A percentile compares a stretch with the other conserved stretches of the same genome.
Conservation (phyloP, 2,797 vertebrate species). For the Megalops cyprinoides region DNA sequence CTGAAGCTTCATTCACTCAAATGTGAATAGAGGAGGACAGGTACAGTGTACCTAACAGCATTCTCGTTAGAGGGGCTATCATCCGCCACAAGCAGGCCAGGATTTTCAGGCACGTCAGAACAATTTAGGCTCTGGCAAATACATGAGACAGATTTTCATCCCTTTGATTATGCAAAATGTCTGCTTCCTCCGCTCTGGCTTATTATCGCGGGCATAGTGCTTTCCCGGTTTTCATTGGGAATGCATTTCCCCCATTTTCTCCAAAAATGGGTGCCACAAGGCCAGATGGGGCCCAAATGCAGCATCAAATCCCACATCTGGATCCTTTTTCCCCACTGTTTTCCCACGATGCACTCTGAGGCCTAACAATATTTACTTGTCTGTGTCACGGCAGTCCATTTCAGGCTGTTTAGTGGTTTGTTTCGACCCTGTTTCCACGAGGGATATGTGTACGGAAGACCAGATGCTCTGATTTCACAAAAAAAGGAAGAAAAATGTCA, state of each 20-base stretch:
- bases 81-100: background rate
- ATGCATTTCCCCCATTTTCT: conserved; percentile 13
- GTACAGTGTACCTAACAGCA: conserved; percentile 5
- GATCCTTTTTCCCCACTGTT: conserved; percentile 33
- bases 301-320: conserved; percentile 8
- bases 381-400: conserved; percentile 50
- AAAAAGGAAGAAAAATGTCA: conserved; percentile 16
- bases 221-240: conserved; percentile 25
- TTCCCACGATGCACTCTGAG: conserved; percentile 33
- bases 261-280: conserved; percentile 15
- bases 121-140: conserved; percentile 19
- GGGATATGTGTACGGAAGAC: conserved; percentile 55
- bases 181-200: background rate
- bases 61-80: background rate
- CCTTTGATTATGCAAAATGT: conserved; percentile 27
- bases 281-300: conserved; percentile 24
- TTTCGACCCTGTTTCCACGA: conserved; percentile 64
- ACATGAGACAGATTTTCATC: conserved; percentile 1
- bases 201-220: background rate
- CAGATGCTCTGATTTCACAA: conserved; percentile 66
- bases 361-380: conserved; percentile 34
- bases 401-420: conserved; percentile 57
- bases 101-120: conserved; percentile 28
- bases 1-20: background rate
- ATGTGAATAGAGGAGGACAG: background rate